phyloP scores from a whole-genome alignment of 2,797 vertebrate species.

The Scarus forsteni region DNA sequence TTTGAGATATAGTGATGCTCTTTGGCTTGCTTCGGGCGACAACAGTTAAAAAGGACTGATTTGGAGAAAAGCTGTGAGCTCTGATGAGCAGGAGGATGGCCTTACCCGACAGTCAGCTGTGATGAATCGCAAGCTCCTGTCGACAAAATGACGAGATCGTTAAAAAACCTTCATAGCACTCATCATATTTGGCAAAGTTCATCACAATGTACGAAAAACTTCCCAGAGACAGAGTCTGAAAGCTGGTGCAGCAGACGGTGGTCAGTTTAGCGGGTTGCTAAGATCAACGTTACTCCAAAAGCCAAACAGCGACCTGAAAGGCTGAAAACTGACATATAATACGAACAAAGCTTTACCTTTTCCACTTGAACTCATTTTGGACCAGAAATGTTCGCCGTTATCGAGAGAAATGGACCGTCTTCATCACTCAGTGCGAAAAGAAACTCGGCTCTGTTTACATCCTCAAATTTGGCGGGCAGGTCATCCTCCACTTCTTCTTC shows the following conservation, averaged over 20 bases:
- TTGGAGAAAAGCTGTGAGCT: too few relatives aligned
- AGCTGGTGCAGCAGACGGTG: not conserved
- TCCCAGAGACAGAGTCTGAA: too few relatives aligned
- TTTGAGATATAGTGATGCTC: too few relatives aligned
- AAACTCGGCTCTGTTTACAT: slow-evolving; percentile 52
- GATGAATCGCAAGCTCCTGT: slow-evolving; percentile 70
- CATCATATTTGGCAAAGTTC: too few relatives aligned
- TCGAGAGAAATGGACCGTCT: slow-evolving; percentile 1
- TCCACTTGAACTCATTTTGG: slow-evolving; percentile 54
- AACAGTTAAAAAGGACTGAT: too few relatives aligned
- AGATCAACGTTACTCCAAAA: too few relatives aligned
- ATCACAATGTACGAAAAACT: too few relatives aligned
- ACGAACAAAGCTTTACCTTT: slow-evolving; percentile 58
- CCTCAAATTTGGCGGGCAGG: slow-evolving; percentile 74
- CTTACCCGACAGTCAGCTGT: slow-evolving; percentile 65
- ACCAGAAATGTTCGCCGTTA: not conserved
- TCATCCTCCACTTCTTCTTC: not conserved
- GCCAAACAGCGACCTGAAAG: too few relatives aligned
- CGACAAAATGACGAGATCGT: slow-evolving; percentile 3
- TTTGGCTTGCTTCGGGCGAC: too few relatives aligned
- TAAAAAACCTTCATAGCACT: not conserved
- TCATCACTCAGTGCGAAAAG: not conserved
- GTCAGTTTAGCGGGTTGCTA: too few relatives aligned
- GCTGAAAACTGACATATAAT: not conserved
- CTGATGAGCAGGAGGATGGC: too few relatives aligned